Conservation (phyloP, 2,888 invertebrate species). For the Drosophila putrida region DNA sequence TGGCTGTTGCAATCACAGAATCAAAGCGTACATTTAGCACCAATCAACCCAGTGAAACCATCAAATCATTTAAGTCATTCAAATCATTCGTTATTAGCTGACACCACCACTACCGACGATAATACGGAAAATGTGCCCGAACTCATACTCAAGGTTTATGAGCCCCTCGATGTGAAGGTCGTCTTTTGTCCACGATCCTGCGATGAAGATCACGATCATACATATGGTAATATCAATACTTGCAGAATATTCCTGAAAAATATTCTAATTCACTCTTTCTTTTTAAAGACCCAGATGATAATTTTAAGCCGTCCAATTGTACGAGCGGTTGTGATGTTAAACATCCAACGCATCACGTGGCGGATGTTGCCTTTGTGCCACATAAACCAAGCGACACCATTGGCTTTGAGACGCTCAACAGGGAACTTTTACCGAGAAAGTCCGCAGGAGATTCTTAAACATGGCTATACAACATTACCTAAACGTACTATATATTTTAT, state of each 20-base stretch:
- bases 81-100: constrained; percentile 55
- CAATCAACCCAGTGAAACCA: constrained; percentile 75
- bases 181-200: constrained; percentile 77
- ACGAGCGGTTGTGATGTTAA: constrained; percentile 46
- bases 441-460: not conserved
- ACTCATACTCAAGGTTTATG: constrained; percentile 74
- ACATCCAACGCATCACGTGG: constrained; percentile 53
- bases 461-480: constrained; percentile 50
- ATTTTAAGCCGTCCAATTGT: constrained; percentile 52
- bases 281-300: constrained; percentile 60
- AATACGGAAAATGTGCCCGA: constrained; percentile 68
- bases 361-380: constrained; percentile 72
- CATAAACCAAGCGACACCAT: constrained; percentile 47
- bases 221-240: constrained; percentile 55
- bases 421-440: not conserved
- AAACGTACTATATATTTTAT: constrained; percentile 17
- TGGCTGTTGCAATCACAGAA: constrained; percentile 62
- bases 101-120: constrained; percentile 25
- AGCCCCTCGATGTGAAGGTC: constrained; percentile 79
- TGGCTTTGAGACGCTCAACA: constrained; percentile 55
- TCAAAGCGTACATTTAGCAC: constrained; percentile 58
- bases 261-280: no score
- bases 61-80: constrained; percentile 28
- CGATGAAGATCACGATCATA: constrained; percentile 73
- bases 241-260: no score